Percentiles rank a stretch among this genome's conserved stretches.
phyloP scores from a whole-genome alignment of 2,888 invertebrate species.

The Cheilosia soror region DNA sequence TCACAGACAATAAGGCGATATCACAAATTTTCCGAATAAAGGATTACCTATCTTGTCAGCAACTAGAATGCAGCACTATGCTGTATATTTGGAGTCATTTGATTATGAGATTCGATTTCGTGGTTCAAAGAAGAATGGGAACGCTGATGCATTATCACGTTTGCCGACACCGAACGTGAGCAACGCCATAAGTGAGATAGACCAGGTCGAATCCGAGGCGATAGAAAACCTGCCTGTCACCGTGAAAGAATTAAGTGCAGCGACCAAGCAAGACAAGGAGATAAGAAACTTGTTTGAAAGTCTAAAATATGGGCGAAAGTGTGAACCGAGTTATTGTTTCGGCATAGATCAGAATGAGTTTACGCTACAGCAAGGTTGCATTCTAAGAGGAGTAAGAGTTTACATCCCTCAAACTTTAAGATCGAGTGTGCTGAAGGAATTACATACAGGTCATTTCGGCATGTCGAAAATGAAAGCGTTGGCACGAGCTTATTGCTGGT shows the following conservation, averaged over 20 bases:
- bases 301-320: not conserved
- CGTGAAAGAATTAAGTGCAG: conserved; percentile 20
- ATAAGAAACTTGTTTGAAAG: not conserved
- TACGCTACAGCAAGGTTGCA: conserved; percentile 70
- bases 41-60: conserved; percentile 72
- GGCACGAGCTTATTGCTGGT: conserved; percentile 50
- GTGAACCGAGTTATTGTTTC: not conserved
- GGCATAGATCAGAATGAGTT: conserved; percentile 52
- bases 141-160: conserved; percentile 74
- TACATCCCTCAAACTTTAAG: conserved; percentile 30
- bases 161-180: conserved; percentile 39
- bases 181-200: not conserved
- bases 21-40: conserved; percentile 61
- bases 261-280: conserved; percentile 19
- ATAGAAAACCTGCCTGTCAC: conserved; percentile 13
- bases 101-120: conserved; percentile 68
- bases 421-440: conserved; percentile 4
- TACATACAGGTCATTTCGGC: conserved; percentile 43
- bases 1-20: conserved; percentile 77
- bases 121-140: conserved; percentile 64
- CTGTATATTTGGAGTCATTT: conserved; percentile 72
- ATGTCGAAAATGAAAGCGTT: conserved; percentile 28
- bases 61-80: conserved; percentile 76
- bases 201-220: not conserved
- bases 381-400: conserved; percentile 49